Conservation (phyloP, 2,797 vertebrate genomes). For the Alfaro cultratus region DNA sequence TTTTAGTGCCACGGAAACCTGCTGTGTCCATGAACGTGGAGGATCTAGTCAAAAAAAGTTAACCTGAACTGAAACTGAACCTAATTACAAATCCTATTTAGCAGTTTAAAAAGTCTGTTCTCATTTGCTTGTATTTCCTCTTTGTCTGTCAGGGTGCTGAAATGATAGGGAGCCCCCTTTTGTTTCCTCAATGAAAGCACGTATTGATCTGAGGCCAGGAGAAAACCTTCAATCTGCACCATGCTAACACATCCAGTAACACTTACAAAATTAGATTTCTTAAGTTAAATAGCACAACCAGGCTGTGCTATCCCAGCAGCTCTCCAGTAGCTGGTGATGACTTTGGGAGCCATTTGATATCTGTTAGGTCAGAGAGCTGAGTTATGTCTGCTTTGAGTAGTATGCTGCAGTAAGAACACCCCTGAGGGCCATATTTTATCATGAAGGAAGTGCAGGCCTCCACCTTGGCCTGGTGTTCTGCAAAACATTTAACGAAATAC, state of each 20-base stretch:
- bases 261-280: slow-evolving; percentile 16
- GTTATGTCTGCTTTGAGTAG: slow-evolving; percentile 80
- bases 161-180: slow-evolving; percentile 6
- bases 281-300: slow-evolving; percentile 4
- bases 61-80: background rate
- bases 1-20: background rate
- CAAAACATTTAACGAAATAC: slow-evolving; percentile 62
- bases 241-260: slow-evolving; percentile 7
- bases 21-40: background rate
- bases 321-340: slow-evolving; percentile 14
- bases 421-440: slow-evolving; percentile 77
- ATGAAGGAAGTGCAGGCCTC: slow-evolving; percentile 72
- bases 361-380: slow-evolving; percentile 69
- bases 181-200: slow-evolving; percentile 64
- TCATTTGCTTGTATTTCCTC: background rate
- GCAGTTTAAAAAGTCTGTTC: background rate
- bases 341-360: slow-evolving; percentile 67
- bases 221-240: background rate
- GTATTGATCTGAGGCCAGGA: slow-evolving; percentile 22
- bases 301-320: slow-evolving; percentile 2
- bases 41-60: background rate
- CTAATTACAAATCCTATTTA: background rate
- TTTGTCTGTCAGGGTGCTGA: background rate
- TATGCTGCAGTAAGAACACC: slow-evolving; percentile 73
- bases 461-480: slow-evolving; percentile 62